Evolutionary conservation across 1,140 invertebrate species (phyloP), one percentile per base, ranked within the genome.

Genomic region (Drosophila sulfurigaster): DNA sequence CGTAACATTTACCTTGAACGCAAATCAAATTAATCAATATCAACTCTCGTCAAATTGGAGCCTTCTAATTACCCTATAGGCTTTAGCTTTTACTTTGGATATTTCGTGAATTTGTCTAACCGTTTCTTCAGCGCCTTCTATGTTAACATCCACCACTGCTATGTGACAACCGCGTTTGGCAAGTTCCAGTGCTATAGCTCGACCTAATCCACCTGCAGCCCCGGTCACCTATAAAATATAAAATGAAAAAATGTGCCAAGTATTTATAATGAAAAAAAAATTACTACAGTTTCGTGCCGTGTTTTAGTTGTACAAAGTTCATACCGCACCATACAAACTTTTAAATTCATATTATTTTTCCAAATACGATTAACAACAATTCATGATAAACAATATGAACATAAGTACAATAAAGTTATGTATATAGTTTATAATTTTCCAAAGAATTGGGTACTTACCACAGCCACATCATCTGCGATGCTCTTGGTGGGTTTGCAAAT

Each of bases 141-240:
- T 5, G 45, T 88, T 68, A 5, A 88, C 85, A 10, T 88, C 85
- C 0, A 68, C 65, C 5, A 67, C 78, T 2, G 85, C 85, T 11
- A 89, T 43, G 6, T 88, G 62, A 11, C 85, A 89, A 0, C 85
- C 85, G 20, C 52, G 57, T 5, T 58, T 70, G 1, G 85, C 85
- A 52, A 88, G 28, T 56, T 89, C 81, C 3, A 88, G 8, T 1
- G 56, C 64, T 13, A 88, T 76, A 5, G 70, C 70, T 0, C 81
- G 75, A 5, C 85, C 85, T 1, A 88, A 63, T 1, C 85, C 85
- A 71, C 89, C 74, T 4, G 58, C 85, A 52, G 45, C 85, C 2
- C 85, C 85, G 52, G 85, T 89, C 1, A 88, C 69, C 85, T 88
- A 4, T 25, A 25, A 25, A 25, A 25, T 25, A 25, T 25, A 25